phyloP scores from a whole-genome alignment of 1,140 invertebrate genomes.

The Lepidostoma basale region DNA sequence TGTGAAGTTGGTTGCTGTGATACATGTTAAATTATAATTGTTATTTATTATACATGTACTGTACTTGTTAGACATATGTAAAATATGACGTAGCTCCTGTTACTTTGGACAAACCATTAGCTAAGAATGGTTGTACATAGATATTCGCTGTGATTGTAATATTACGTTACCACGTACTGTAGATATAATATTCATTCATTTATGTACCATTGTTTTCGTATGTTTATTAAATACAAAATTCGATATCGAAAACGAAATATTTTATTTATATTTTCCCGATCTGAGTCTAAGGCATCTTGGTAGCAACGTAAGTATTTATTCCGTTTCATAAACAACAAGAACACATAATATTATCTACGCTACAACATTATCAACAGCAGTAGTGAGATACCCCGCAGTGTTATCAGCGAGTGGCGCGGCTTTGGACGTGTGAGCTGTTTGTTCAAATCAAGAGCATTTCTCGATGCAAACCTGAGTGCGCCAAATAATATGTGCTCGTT shows the following conservation, averaged over 20 bases:
- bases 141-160: slow-evolving; percentile 41
- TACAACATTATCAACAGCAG: not conserved
- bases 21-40: slow-evolving; percentile 39
- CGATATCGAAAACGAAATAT: slow-evolving; percentile 10
- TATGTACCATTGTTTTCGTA: slow-evolving; percentile 35
- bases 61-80: not conserved
- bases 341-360: not conserved
- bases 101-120: slow-evolving; percentile 5
- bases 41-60: slow-evolving; percentile 29
- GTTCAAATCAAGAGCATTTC: not conserved
- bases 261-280: slow-evolving; percentile 1
- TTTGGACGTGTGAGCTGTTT: not conserved
- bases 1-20: slow-evolving; percentile 38
- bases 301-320: not conserved
- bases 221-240: slow-evolving; percentile 38
- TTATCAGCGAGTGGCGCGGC: not conserved
- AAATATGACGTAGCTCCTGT: slow-evolving; percentile 5
- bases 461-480: too few species aligned
- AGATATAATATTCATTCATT: slow-evolving; percentile 13
- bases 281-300: too few species aligned
- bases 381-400: not conserved
- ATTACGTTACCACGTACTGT: slow-evolving; percentile 35
- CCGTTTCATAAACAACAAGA: too few species aligned
- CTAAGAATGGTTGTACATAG: slow-evolving; percentile 28
- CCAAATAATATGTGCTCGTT: not conserved